A percentile compares a stretch with the other conserved stretches of the same genome.
Evolutionary conservation across 2,888 invertebrate species (phyloP).

Genomic region (Plagiodera versicolora): DNA sequence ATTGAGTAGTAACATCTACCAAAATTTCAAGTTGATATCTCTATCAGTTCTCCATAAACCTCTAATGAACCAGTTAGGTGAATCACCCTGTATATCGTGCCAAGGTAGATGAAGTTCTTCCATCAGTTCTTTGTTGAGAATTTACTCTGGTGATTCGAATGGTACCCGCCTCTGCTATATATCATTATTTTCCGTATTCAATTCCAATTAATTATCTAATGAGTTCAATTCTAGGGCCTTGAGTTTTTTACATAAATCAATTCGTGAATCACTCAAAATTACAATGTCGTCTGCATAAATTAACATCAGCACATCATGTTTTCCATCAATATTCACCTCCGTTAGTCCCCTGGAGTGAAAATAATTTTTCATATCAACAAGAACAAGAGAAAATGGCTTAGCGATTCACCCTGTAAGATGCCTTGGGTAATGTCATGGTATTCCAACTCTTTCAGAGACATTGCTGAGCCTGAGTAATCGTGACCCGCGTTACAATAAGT

Average conservation of each 20-base stretch:
- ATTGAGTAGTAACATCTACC: no score
- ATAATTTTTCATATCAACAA: neutral
- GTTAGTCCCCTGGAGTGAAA: neutral
- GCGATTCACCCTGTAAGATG: neutral
- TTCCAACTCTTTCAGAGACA: neutral
- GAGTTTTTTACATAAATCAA: neutral
- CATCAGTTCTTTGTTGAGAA: no score
- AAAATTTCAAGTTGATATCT: no score
- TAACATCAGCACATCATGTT: neutral
- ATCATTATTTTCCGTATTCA: neutral
- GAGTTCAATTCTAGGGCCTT: neutral
- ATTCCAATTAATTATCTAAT: neutral
- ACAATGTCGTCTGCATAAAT: neutral
- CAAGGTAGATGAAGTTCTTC: slow-evolving; percentile 3
- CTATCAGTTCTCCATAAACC: no score
- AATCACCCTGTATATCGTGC: no score
- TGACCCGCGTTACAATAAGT: neutral
- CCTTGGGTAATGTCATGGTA: neutral
- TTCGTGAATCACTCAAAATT: neutral
- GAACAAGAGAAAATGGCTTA: neutral
- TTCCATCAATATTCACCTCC: neutral
- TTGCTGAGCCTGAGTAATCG: neutral
- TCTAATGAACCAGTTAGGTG: no score
- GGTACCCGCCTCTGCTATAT: neutral
- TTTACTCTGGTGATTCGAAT: slow-evolving; percentile 2